phyloP scores from a whole-genome alignment of 2,888 invertebrate genomes.

The Tipula helvola region DNA sequence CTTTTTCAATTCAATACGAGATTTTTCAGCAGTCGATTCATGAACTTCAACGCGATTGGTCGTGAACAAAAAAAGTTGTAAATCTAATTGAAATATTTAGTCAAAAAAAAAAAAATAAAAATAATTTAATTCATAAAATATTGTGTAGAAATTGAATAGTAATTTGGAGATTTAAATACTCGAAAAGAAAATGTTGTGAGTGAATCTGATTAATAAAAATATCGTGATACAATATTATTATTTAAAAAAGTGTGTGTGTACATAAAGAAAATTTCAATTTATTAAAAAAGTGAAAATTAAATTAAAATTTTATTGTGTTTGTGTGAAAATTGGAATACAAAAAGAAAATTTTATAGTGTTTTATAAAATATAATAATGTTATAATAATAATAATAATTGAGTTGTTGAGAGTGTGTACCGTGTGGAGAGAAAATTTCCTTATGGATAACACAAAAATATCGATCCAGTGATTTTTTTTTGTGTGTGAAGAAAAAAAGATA shows the following conservation, averaged over 20 bases:
- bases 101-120: not conserved
- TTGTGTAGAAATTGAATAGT: not conserved
- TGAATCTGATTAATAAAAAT: not conserved
- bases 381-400: too few relatives aligned
- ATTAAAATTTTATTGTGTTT: not conserved
- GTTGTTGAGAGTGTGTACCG: not conserved
- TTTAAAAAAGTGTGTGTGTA: not conserved
- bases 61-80: not conserved
- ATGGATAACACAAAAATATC: slow-evolving; percentile 4
- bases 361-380: not conserved
- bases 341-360: not conserved
- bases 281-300: not conserved
- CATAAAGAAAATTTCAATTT: not conserved
- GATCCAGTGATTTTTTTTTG: not conserved
- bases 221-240: not conserved
- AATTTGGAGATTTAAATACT: not conserved
- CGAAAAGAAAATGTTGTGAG: not conserved
- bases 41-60: not conserved
- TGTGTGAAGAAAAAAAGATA: not conserved
- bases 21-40: not conserved
- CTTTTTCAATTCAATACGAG: not conserved
- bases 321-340: not conserved
- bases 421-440: not conserved
- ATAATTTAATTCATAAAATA: not conserved
- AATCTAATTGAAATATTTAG: not conserved